Evolutionary conservation across 2,113 vertebrate species (phyloP).

Genomic region (Ceyx cyanopectus): DNA sequence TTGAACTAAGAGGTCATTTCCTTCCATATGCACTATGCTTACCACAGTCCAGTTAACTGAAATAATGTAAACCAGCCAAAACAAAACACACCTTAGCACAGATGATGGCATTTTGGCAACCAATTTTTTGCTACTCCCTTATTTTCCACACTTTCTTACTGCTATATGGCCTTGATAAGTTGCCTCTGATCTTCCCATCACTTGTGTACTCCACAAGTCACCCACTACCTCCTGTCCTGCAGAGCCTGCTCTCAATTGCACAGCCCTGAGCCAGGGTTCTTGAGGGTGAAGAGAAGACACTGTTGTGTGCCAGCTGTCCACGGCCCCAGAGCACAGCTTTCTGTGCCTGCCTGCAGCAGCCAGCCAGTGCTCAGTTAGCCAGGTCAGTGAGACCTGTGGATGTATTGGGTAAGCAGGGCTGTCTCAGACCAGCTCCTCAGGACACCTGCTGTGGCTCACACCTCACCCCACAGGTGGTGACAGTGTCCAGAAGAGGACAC

Average conservation of each 20-base stretch:
- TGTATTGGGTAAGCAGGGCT: background rate
- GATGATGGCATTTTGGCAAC: background rate
- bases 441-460: background rate
- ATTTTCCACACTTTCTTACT: background rate
- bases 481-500: background rate
- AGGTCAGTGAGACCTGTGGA: background rate
- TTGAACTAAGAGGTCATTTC: background rate
- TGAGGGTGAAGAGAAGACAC: background rate
- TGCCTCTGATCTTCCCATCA: background rate
- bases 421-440: background rate
- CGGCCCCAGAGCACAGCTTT: background rate
- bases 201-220: background rate
- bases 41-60: background rate
- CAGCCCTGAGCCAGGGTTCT: background rate
- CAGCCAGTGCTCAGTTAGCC: background rate
- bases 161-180: background rate
- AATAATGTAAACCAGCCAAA: background rate
- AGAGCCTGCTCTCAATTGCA: background rate
- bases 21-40: background rate
- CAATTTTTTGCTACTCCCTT: background rate
- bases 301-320: background rate
- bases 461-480: background rate
- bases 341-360: background rate
- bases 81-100: background rate
- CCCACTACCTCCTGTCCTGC: background rate